phyloP scores from a whole-genome alignment of 1,140 invertebrate genomes.

The Papilio polytes region DNA sequence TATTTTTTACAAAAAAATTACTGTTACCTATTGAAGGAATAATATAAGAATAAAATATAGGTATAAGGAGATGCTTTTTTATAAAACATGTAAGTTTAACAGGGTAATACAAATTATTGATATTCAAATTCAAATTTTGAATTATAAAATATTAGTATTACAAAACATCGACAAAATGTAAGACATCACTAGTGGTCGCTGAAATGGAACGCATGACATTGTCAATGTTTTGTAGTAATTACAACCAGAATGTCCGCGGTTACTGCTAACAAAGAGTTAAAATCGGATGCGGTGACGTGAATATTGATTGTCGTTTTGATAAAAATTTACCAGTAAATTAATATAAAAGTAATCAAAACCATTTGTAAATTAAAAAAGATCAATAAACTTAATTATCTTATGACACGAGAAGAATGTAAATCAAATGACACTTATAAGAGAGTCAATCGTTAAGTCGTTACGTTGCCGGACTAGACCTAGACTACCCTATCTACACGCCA shows the following conservation, averaged over 20 bases:
- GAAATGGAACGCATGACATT: conserved; percentile 29
- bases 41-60: no score
- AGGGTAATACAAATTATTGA: no score
- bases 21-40: no score
- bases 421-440: neutral
- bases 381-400: neutral
- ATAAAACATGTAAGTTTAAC: no score
- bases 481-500: no score
- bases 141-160: neutral
- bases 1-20: no score
- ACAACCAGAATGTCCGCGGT: neutral
- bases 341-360: neutral
- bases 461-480: no score
- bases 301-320: conserved; percentile 3
- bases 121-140: no score
- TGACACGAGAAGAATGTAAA: neutral
- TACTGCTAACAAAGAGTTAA: conserved; percentile 4
- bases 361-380: neutral
- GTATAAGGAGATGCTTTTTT: no score
- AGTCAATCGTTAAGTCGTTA: no score
- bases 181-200: conserved; percentile 11
- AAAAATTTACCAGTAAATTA: neutral
- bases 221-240: conserved; percentile 30
- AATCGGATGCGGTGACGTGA: neutral
- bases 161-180: conserved; percentile 12